Evolutionary conservation across 2,888 invertebrate genomes (phyloP), one percentile per base, ranked within the genome.

Genomic region (Matsumyia berberina): DNA sequence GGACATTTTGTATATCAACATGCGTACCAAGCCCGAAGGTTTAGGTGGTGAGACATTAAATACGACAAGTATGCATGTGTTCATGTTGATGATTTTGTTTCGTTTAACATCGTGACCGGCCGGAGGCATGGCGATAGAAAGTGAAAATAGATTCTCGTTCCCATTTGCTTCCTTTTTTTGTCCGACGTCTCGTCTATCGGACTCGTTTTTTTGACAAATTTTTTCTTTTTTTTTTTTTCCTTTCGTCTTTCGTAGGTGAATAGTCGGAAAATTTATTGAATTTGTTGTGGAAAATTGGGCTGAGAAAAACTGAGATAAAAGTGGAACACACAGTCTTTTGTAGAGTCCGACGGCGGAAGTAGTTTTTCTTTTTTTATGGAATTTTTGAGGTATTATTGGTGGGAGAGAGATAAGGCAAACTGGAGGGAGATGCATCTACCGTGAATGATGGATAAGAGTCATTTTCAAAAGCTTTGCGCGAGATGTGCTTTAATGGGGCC

Each of bases 71-170:
- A 24, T 24, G 24, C 4, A 29, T 57, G 29, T 46, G 15, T 49
- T 24, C 8, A 33, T 69, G 29, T 15, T 60, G 42, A 24, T 44
- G 24, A 44, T 62, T 62, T 44, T 35, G 33, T 46, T 44, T 29
- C 17, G n/a, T 8, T 33, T 15, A 33, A 12, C 29, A 17, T n/a
- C n/a, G 15, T 33, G 4, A 24, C 24, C 24, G 24, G 24, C 24
- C 24, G 24, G 24, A 1, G 24, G 24, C 24, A 24, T 24, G 4
- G 24, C 24, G 1, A 24, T 24, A 6, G 42, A 60, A 44, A 46
- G 62, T 62, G 62, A 35, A 62, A 62, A 62, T 62, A 60, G 60
- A 60, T 42, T 60, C 15, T 29, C 44, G 60, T 44, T 42, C 60
- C 60, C 60, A 60, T 60, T 60, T 60, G 8, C n/a, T 37, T 39